Conservation (phyloP, 1,140 invertebrate species). For the Orchesella cincta region DNA sequence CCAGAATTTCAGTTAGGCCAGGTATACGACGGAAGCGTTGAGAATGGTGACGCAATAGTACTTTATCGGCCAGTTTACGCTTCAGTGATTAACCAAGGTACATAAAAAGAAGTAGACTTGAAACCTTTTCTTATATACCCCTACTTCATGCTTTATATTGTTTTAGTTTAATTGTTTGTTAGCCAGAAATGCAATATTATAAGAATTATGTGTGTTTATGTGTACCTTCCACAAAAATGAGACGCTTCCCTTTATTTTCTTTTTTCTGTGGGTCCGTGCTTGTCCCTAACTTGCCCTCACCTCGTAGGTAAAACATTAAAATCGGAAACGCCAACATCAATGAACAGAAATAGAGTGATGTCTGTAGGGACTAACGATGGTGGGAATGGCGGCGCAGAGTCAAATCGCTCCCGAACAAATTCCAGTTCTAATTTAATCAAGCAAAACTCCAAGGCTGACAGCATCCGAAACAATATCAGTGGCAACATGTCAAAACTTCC, state of each 20-base stretch:
- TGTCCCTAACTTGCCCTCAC: no score
- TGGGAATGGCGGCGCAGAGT: neutral
- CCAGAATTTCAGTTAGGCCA: constrained; percentile 79
- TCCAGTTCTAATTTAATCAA: constrained; percentile 21
- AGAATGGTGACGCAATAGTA: constrained; percentile 60
- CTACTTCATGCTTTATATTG: no score
- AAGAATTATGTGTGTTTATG: no score
- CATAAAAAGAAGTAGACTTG: no score
- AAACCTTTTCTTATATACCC: no score
- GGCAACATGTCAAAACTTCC: neutral
- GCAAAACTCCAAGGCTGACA: constrained; percentile 25
- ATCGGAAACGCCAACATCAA: constrained; percentile 14
- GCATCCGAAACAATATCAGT: constrained; percentile 8
- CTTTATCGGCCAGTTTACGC: constrained; percentile 71
- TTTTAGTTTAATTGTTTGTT: no score
- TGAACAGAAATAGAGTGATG: neutral
- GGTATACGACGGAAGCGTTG: constrained; percentile 73
- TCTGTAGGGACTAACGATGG: neutral
- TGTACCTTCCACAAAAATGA: no score
- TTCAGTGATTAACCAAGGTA: constrained; percentile 57
- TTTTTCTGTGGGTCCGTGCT: no score
- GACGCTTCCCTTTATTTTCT: no score
- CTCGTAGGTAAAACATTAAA: neutral
- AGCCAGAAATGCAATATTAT: no score
- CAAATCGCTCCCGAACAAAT: constrained; percentile 14